Evolutionary conservation across 2,113 vertebrate genomes (phyloP), one percentile per base, ranked within the genome.

Genomic region (Gnathonemus echidnorhynchus): DNA sequence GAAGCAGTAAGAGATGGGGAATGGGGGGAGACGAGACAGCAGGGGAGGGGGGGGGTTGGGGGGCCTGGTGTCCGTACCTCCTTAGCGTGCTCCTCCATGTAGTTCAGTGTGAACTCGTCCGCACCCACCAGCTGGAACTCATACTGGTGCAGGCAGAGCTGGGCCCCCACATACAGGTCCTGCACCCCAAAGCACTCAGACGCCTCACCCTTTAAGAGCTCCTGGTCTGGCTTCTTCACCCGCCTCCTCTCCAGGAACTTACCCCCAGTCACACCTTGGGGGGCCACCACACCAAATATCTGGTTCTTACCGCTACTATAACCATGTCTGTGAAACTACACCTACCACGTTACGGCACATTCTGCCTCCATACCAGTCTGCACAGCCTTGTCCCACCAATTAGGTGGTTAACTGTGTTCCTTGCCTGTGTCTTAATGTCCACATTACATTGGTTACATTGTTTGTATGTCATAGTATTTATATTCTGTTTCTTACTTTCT

Each of bases 161-260:
- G 94, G 27, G 96, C 95, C 92, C 98, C 98, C 2, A 99, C 93
- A 89, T 96, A 97, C 80, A 99, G 94, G 93, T 99, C 96, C 93
- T 95, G 95, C n/a, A 96, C 95, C 53, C 92, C 93, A 87, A 97
- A 96, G 91, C 96, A 98, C 91, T 97, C 93, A 0, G 97, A 97
- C 42, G 91, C 92, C 92, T 98, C 95, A 86, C 96, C 97, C 94
- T 97, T 98, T 92, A 97, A 98, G 88, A 97, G 88, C 90, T 97
- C 94, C 93, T 98, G 98, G 77, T 96, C 97, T 56, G 97, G 97
- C 92, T 96, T 98, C 95, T 96, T 98, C 74, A 99, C 94, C 52
- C 94, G 95, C 62, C 91, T 19, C 91, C 97, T 97, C 94, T 96
- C 95, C 93, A 99, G 94, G 94, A 97, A 98, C 93, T 95, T 97